Evolutionary conservation across 2,888 invertebrate species (phyloP).

Genomic region (Euzophera pinguis): DNA sequence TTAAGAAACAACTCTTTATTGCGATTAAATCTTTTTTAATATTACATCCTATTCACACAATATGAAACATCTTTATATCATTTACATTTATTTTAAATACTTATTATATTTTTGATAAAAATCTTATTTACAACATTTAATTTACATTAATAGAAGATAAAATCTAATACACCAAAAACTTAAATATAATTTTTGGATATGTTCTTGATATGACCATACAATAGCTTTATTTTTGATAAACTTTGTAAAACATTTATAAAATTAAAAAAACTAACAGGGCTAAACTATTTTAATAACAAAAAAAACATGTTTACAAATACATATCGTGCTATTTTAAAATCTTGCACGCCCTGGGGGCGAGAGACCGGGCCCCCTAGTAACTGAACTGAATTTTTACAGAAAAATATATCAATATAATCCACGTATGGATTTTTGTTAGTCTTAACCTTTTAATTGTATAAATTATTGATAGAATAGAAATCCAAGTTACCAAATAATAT

Average conservation of each 20-base stretch:
- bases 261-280: too few species aligned
- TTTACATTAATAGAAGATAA: neutral
- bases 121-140: slow-evolving; percentile 14
- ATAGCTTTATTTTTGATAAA: too few species aligned
- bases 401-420: too few species aligned
- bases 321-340: too few species aligned
- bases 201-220: neutral
- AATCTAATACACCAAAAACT: neutral
- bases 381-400: too few species aligned
- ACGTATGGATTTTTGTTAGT: too few species aligned
- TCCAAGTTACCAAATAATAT: neutral
- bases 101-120: neutral
- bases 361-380: too few species aligned
- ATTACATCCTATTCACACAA: slow-evolving; percentile 18
- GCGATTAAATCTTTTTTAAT: slow-evolving; percentile 50
- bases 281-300: too few species aligned
- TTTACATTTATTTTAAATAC: slow-evolving; percentile 9
- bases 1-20: neutral
- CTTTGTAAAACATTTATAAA: too few species aligned
- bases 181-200: neutral
- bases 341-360: too few species aligned
- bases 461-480: neutral
- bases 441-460: too few species aligned
- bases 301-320: too few species aligned
- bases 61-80: slow-evolving; percentile 21